A percentile compares a stretch with the other conserved stretches of the same genome.
These are phyloP conservation scores for Bugulina stolonifera DNA, from an alignment of 2,888 invertebrate genomes.

Conservation along the genomic window DNA sequence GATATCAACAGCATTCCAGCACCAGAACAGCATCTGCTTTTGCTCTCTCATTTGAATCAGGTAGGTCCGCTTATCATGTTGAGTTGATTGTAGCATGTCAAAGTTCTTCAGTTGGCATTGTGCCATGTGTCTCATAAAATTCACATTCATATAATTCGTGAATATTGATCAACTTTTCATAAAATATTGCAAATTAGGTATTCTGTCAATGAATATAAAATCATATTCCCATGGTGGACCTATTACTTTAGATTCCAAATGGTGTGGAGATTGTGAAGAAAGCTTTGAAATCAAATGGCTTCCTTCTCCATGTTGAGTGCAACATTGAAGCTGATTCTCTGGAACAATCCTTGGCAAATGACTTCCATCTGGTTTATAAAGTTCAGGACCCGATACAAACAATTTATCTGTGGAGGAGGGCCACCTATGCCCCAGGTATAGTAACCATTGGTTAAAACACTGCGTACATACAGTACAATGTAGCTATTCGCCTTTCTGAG, in stretches of 20 bases:
- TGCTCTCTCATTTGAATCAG: neutral
- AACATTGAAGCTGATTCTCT: neutral
- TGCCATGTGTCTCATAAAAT: too few species aligned
- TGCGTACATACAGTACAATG: too few species aligned
- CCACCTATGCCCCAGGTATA: neutral
- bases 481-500: too few species aligned
- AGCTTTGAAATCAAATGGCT: neutral
- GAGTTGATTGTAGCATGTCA: too few species aligned
- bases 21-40: neutral
- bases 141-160: too few species aligned
- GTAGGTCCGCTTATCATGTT: too few species aligned
- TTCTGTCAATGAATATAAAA: too few species aligned
- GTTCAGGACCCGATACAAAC: neutral
- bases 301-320: neutral
- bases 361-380: neutral
- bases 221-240: neutral
- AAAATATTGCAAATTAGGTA: too few species aligned
- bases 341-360: neutral
- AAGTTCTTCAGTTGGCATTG: too few species aligned
- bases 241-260: neutral
- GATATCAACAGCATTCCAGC: neutral
- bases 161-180: too few species aligned
- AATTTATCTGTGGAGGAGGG: neutral
- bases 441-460: too few species aligned
- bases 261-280: neutral